Base-by-base conservation (phyloP, 1,140 invertebrate genomes). In the Bombus superbus region DNA sequence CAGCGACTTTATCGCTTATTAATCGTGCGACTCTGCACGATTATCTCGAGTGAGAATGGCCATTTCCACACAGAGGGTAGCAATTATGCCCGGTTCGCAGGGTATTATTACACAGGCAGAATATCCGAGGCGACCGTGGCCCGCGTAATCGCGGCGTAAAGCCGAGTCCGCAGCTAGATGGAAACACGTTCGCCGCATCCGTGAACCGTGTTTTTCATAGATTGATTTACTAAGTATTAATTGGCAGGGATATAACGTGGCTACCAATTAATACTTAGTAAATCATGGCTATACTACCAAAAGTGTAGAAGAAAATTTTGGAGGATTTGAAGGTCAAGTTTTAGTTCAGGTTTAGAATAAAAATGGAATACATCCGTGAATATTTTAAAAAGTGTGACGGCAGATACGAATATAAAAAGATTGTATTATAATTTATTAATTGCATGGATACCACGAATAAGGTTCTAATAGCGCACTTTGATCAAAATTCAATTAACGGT, bases 141-240 rank as follows among this genome's bases (percentile, higher is more conserved):
- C 44, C 64, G 88, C 86, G 92, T 92, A 93, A 93, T 93, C 90
- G 91, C 86, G 87, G 90, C 90, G 87, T 90, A 90, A 92, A 83
- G 64, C 42, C 79, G 76, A 86, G 79, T n/a, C 32, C 57, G 71
- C 74, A 18, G 32, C 11, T 57, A 25, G 22, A 22, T 3, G 38
- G n/a, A 32, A 42, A 35, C 57, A 40, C 38, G 47, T 53, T 53
- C 81, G 38, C 18, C 6, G 28, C 9, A 8, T 57, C 28, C 74
- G 38, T 35, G 53, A 69, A 35, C 38, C 25, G 28, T 44, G 13
- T 18, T 8, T 35, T 22, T 15, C 35, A 10, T 25, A 73, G 88
- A 93, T 91, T 93, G 92, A 94, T 94, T 93, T 93, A 93, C 89
- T 90, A 93, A 93, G 89, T 92, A 93, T 93, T 93, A 93, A 93